phyloP scores from a whole-genome alignment of 2,113 vertebrate species.

The Heteronetta atricapilla region DNA sequence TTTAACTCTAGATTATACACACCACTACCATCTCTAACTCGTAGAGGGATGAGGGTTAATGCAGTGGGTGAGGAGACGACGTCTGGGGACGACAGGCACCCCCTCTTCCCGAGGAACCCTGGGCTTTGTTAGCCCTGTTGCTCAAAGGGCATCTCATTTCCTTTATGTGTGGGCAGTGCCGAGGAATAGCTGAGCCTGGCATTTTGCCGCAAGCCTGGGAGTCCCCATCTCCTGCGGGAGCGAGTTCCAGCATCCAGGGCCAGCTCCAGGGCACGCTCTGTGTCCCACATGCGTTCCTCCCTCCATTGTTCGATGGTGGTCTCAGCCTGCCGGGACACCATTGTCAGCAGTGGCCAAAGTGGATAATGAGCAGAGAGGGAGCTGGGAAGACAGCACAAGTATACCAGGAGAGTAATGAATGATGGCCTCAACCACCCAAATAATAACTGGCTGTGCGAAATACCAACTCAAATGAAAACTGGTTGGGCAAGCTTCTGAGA shows the following conservation, averaged over 20 bases:
- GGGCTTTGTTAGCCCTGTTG: background rate
- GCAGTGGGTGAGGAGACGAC: background rate
- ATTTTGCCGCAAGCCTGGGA: background rate
- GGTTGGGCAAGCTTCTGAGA: constrained; percentile 45
- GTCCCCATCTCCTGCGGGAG: background rate
- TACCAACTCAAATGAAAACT: constrained; percentile 46
- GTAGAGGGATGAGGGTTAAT: background rate
- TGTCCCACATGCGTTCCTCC: background rate
- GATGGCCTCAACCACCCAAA: constrained; percentile 23
- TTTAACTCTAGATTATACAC: background rate
- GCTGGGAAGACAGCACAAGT: constrained; percentile 17
- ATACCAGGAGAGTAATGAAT: constrained; percentile 5
- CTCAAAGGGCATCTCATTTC: background rate
- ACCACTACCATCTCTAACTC: background rate
- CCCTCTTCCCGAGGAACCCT: background rate
- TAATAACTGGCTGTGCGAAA: constrained; percentile 47
- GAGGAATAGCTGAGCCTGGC: background rate
- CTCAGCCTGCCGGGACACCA: background rate
- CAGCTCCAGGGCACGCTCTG: background rate
- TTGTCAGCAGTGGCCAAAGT: background rate
- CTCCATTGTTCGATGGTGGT: background rate
- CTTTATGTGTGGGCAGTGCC: background rate
- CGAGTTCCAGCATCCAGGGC: background rate
- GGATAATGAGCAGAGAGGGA: background rate
- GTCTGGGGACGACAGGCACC: background rate